Evolutionary conservation across 1,140 invertebrate species (phyloP), one percentile per base, ranked within the genome.

Genomic region (Riptortus pedestris): DNA sequence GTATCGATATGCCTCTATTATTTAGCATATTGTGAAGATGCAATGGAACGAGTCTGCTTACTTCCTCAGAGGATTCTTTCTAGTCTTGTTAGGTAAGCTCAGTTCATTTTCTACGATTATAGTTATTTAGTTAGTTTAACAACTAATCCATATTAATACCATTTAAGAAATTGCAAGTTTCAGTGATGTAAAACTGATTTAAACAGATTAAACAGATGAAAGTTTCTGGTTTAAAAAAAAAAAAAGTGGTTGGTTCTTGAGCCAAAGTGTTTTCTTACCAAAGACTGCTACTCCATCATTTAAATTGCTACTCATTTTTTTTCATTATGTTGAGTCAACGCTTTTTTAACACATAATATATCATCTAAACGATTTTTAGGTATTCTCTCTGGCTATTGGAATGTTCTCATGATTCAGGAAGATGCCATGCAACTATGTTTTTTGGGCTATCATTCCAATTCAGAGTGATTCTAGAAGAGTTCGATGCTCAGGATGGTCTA

Each of bases 391-490:
- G 94, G 93, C 76, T 98, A 26, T 73, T 98, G 28, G 94, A 96
- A 72, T 92, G 93, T 71, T 96, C 92, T 22, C 94, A 98, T 72
- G 91, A 96, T 75, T 96, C 93, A 0, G 93, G 93, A 33, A 79
- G 93, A 66, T 96, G 93, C 72, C 92, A 97, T 76, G 93, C 94
- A 0, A 93, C 93, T 12, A 96, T 98, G 92, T 98, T 98, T 74
- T 97, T 98, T 73, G 88, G 90, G 0, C 79, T 95, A 61, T 88
- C 90, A 5, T 96, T 97, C 74, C 87, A 92, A 62, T 98, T 96
- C 74, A 82, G 88, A 69, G 83, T 91, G 0, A 90, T 96, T 69
- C 74, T 98, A 1, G 90, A 96, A 67, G 85, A 95, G 72, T 98
- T 98, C 72, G 94, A 98, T 75, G 78, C 82, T 28, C 85, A 91